Evolutionary conservation across 1,140 invertebrate species (phyloP).

Genomic region (Telenomus remus): DNA sequence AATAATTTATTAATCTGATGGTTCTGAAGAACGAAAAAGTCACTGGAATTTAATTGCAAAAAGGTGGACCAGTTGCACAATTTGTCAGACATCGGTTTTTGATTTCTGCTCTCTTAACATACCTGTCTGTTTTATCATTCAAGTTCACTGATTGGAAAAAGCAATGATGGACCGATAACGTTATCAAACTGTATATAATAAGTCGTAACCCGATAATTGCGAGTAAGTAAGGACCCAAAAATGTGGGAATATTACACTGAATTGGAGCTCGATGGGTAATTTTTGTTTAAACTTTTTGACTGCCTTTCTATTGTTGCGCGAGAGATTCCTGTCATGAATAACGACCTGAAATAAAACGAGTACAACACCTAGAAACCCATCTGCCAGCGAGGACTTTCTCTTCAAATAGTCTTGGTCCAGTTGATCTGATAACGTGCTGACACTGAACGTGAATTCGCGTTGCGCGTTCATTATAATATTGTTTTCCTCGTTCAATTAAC

Average conservation of each 20-base stretch:
- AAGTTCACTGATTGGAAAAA: slow-evolving; percentile 35
- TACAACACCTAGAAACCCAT: slow-evolving; percentile 65
- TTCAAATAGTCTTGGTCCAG: slow-evolving; percentile 53
- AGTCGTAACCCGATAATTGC: slow-evolving; percentile 1
- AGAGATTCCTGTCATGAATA: slow-evolving; percentile 30
- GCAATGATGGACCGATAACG: slow-evolving; percentile 34
- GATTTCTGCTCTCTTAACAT: not conserved
- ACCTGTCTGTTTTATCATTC: slow-evolving; percentile 9
- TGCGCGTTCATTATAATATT: slow-evolving; percentile 14
- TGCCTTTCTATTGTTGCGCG: slow-evolving; percentile 4
- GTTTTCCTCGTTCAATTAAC: not conserved
- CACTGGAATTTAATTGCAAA: too few species aligned
- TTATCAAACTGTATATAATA: slow-evolving; percentile 41
- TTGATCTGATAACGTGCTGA: slow-evolving; percentile 45
- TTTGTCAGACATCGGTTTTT: slow-evolving; percentile 5
- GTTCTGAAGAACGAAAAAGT: too few species aligned
- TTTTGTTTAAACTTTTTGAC: slow-evolving; percentile 5
- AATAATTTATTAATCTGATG: too few species aligned
- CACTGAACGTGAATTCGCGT: slow-evolving; percentile 20
- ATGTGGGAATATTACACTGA: slow-evolving; percentile 39
- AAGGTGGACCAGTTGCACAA: not conserved
- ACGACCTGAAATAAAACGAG: slow-evolving; percentile 66
- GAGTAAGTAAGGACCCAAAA: slow-evolving; percentile 15
- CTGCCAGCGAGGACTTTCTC: slow-evolving; percentile 55
- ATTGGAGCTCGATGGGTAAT: slow-evolving; percentile 44